phyloP scores from a whole-genome alignment of 2,888 invertebrate species.

The Pollenia labialis region DNA sequence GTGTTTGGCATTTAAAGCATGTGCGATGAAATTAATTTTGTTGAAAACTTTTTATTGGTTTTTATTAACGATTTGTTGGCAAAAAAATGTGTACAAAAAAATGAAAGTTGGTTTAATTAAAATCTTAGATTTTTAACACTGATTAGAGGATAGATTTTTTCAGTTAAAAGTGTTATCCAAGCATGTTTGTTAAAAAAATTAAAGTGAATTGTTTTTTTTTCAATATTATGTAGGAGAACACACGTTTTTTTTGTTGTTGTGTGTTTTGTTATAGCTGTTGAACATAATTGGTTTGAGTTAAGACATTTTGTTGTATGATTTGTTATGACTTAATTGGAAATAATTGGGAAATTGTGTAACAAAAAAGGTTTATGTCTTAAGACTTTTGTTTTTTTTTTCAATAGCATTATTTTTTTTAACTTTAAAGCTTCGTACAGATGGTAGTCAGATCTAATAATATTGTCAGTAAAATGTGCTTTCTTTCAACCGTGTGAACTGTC shows the following conservation, averaged over 20 bases:
- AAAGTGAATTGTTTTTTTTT: conserved; percentile 21
- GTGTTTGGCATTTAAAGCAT: conserved; percentile 64
- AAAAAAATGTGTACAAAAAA: conserved; percentile 10
- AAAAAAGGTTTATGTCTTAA: conserved; percentile 1
- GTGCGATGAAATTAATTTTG: conserved; percentile 65
- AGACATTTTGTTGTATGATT: conserved; percentile 30
- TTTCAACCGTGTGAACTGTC: too few relatives aligned
- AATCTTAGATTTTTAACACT: conserved; percentile 64
- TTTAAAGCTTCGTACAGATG: too few relatives aligned
- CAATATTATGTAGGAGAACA: conserved; percentile 42
- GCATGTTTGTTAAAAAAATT: conserved; percentile 32
- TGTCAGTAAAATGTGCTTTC: too few relatives aligned
- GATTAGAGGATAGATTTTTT: conserved; percentile 22
- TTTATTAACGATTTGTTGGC: conserved; percentile 18
- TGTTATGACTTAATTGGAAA: conserved; percentile 22
- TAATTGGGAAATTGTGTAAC: conserved; percentile 6
- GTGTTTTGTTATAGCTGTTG: conserved; percentile 16
- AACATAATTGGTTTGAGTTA: conserved; percentile 53
- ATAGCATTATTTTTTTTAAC: too few relatives aligned
- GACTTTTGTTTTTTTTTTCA: background rate
- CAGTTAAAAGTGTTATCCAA: conserved; percentile 40
- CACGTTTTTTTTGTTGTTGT: background rate
- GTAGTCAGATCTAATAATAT: too few relatives aligned
- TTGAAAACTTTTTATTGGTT: conserved; percentile 19
- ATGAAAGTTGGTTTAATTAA: conserved; percentile 61